A percentile compares a stretch with the other conserved stretches of the same genome.
Evolutionary conservation across 1,140 invertebrate genomes (phyloP).

Genomic region (Babylonia areolata): DNA sequence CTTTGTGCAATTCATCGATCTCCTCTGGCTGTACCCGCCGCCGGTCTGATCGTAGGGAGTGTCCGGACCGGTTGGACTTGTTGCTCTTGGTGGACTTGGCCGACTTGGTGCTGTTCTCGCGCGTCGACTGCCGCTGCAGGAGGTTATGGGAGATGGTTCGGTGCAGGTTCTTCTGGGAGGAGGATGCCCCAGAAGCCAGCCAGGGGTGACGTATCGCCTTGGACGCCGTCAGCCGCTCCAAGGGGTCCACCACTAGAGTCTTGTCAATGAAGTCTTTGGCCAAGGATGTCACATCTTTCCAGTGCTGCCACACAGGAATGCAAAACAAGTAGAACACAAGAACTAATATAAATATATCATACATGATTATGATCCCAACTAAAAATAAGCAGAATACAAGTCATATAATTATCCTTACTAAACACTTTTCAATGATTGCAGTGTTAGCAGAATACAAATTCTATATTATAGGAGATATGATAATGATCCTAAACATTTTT

Average conservation of each 20-base stretch:
- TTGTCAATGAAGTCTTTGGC: slow-evolving; percentile 79
- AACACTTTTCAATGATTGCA: too few species aligned
- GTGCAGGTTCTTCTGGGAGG: slow-evolving; percentile 69
- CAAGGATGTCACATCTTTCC: slow-evolving; percentile 76
- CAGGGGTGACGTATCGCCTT: slow-evolving; percentile 76
- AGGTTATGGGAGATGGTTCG: slow-evolving; percentile 65
- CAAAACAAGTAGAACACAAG: not conserved
- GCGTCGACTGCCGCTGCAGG: slow-evolving; percentile 58
- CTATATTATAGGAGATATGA: too few species aligned
- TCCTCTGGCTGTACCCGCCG: slow-evolving; percentile 77
- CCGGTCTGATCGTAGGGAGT: slow-evolving; percentile 76
- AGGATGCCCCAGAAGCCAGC: slow-evolving; percentile 68
- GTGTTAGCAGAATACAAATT: too few species aligned
- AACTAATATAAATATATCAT: too few species aligned
- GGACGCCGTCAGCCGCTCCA: slow-evolving; percentile 71
- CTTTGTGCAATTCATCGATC: slow-evolving; percentile 77
- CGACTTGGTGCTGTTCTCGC: slow-evolving; percentile 68
- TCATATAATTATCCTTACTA: too few species aligned
- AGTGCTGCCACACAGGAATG: slow-evolving; percentile 69
- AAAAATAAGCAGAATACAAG: too few species aligned
- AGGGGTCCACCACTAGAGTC: slow-evolving; percentile 75
- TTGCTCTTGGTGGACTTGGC: slow-evolving; percentile 71
- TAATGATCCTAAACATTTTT: too few species aligned
- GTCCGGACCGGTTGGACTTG: slow-evolving; percentile 76
- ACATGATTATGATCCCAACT: too few species aligned